A percentile compares a stretch with the other conserved stretches of the same genome.
phyloP scores from a whole-genome alignment of 1,140 invertebrate genomes.

The Lordiphosa mommai region DNA sequence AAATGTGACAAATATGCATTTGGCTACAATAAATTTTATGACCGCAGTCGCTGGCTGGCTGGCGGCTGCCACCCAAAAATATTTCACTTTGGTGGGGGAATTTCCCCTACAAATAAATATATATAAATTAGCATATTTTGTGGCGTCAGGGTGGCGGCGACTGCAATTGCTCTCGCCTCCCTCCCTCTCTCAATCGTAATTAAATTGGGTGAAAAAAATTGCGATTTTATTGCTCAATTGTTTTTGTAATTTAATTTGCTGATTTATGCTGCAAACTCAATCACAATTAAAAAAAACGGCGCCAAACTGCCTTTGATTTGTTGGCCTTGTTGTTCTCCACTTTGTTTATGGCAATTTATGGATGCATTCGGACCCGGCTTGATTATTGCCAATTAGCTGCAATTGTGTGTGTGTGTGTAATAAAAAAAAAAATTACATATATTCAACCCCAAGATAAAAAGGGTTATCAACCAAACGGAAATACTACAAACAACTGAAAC shows the following conservation, averaged over 20 bases:
- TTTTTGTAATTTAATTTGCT: slow-evolving; percentile 66
- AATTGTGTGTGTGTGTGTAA: slow-evolving; percentile 56
- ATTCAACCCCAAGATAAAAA: slow-evolving; percentile 28
- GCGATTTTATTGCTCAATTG: slow-evolving; percentile 66
- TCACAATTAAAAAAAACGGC: slow-evolving; percentile 61
- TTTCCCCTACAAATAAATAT: slow-evolving; percentile 67
- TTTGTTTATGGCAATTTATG: slow-evolving; percentile 68
- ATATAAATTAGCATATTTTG: slow-evolving; percentile 78
- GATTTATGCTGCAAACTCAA: slow-evolving; percentile 69
- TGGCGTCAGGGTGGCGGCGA: slow-evolving; percentile 61
- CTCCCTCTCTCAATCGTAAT: slow-evolving; percentile 42
- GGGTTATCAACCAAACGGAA: slow-evolving; percentile 13
- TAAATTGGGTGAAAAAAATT: slow-evolving; percentile 51
- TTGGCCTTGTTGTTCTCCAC: slow-evolving; percentile 33
- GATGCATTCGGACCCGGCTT: slow-evolving; percentile 29
- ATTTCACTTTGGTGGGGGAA: slow-evolving; percentile 53
- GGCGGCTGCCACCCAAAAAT: slow-evolving; percentile 57
- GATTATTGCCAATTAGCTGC: slow-evolving; percentile 67
- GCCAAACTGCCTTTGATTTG: slow-evolving; percentile 50
- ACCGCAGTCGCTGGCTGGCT: slow-evolving; percentile 58
- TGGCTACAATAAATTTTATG: slow-evolving; percentile 72
- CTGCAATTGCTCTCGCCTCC: slow-evolving; percentile 34
- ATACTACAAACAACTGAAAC: slow-evolving; percentile 18
- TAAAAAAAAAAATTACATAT: slow-evolving; percentile 7
- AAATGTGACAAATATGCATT: slow-evolving; percentile 77